Base-by-base conservation (phyloP, 2,797 vertebrate genomes). In the Brachyrhaphis roseni region DNA sequence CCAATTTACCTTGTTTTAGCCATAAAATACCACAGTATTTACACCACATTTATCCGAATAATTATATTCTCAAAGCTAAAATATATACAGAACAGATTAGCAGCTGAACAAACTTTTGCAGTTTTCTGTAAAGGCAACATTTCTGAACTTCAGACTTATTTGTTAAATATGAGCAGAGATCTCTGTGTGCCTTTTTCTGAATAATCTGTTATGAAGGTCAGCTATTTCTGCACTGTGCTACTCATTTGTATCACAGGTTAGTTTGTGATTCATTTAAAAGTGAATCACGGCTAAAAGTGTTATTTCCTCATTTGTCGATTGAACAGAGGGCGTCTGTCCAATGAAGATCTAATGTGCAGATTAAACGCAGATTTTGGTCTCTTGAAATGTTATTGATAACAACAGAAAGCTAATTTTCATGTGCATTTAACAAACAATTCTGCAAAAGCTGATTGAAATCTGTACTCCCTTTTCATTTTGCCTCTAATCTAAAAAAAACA, bases 181-280 rank as follows among this genome's bases (percentile, higher is more conserved):
- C 28, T 62, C 28, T 70, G 11, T 13, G 7, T 13, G 39, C n/a
- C 36, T 70, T 45, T 70, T 70, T 70, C 4, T 70, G 66, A 70
- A n/a, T 70, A 70, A 70, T 70, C 66, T 70, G 5, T 70, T n/a
- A 71, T 28, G 2, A 71, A 71, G 68, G 68, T 71, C 43, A 71
- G 41, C n/a, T 71, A 71, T n/a, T 15, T 71, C 26, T 71, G 41
- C 41, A 71, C 41, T n/a, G 23, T n/a, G 36, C 45, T 71, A 45
- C 39, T 43, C 39, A 70, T 71, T 28, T 71, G 41, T 45, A 18
- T 71, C 41, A n/a, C 68, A 70, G 15, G 66, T 43, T 43, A 26
- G 39, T 26, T 71, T 43, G 41, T 16, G 41, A 45, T n/a, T 71
- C 5, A 28, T 23, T 41, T 43, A n/a, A 70, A 70, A 43, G 26